Base-by-base conservation (phyloP, 2,113 vertebrate genomes). In the Rhadina sibilatrix region DNA sequence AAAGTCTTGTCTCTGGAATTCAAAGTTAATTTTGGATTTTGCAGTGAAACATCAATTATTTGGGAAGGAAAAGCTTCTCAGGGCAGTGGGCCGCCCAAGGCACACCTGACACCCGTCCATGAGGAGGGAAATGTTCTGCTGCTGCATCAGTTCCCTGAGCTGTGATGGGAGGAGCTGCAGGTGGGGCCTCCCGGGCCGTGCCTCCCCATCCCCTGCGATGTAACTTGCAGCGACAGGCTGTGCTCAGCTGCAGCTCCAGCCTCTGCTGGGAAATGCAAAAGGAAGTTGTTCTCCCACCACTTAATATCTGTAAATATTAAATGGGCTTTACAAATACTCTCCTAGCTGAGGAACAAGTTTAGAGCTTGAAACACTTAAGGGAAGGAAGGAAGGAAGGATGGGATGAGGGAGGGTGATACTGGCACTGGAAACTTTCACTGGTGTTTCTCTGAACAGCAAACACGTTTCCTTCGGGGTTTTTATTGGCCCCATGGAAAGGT, bases 391-490 rank as follows among this genome's bases (percentile, higher is more conserved):
- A 42, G 64, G 2, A 38, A 44, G 40, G 50, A 33, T 14, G 63
- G 56, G 38, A 33, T 47, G 59, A 68, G 44, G 27, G 38, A 82
- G 37, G 16, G 23, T 46, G 61, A 66, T 20, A 35, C n/a, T 20
- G 10, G 24, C 53, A 15, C 59, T 81, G 40, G 35, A 38, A 75
- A 49, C 30, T 61, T 94, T 64, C 71, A 63, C 6, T 16, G 40
- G 13, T 7, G 75, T 53, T 71, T 75, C 63, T 96, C 83, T 94
- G 84, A 92, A 93, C 95, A 96, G 65, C 50, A 90, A 88, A 72
- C 60, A 63, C 16, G 38, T 93, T 89, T 78, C 50, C 71, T 75
- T 46, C 13, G 46, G 44, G 65, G 38, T 52, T 60, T 31, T 53
- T 44, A 46, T 65, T 24, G 90, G 76, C 38, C 70, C 33, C 60